Conservation (phyloP, 2,888 invertebrate genomes). For the Drosophila austrosaltans region DNA sequence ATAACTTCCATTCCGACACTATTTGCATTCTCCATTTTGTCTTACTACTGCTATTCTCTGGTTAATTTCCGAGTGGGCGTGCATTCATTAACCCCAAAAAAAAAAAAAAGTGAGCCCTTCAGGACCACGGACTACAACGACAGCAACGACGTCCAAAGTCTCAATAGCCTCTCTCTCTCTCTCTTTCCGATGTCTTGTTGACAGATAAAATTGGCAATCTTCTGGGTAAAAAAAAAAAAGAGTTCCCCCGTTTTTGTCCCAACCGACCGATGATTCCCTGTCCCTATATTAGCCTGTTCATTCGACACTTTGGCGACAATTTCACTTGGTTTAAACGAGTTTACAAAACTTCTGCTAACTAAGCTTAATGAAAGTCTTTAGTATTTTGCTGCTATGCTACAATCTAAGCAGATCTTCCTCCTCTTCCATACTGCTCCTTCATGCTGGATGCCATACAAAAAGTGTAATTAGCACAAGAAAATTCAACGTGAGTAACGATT, state of each 20-base stretch:
- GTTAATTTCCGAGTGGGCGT: constrained; percentile 63
- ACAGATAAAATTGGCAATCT: constrained; percentile 78
- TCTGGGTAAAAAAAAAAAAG: constrained; percentile 15
- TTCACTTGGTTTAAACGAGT: constrained; percentile 73
- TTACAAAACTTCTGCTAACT: constrained; percentile 68
- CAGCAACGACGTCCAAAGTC: neutral
- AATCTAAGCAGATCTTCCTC: constrained; percentile 68
- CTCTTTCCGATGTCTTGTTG: constrained; percentile 68
- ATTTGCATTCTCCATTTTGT: neutral
- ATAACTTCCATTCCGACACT: constrained; percentile 30
- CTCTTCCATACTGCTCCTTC: constrained; percentile 32
- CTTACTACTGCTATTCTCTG: constrained; percentile 11
- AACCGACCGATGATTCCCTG: no score
- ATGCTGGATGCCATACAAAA: constrained; percentile 63
- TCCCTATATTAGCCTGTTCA: constrained; percentile 26
- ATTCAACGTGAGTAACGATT: constrained; percentile 70
- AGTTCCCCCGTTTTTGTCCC: no score
- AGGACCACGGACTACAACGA: neutral
- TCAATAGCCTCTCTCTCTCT: constrained; percentile 16
- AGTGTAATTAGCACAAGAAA: constrained; percentile 81
- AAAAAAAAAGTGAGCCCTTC: neutral
- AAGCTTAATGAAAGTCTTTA: constrained; percentile 78
- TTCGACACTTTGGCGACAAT: constrained; percentile 62
- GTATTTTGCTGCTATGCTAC: constrained; percentile 47
- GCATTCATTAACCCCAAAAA: constrained; percentile 32